phyloP scores from a whole-genome alignment of 2,888 invertebrate species.

The Parochlus steinenii region DNA sequence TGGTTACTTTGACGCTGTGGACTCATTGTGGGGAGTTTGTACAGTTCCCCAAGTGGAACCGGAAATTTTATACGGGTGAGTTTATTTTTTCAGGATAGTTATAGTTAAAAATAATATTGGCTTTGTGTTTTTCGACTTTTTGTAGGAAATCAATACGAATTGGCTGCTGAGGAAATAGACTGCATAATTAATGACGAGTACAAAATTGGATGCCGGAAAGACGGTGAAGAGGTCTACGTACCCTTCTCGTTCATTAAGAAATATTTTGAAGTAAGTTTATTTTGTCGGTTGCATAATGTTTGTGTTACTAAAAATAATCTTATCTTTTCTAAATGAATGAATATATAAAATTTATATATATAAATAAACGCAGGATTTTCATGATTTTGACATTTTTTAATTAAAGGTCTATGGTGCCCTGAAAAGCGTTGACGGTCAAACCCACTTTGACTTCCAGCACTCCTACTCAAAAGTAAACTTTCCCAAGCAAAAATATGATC shows the following conservation, averaged over 20 bases:
- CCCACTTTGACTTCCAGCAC: slow-evolving; percentile 87
- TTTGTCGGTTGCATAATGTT: no score
- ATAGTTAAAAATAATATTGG: slow-evolving; percentile 11
- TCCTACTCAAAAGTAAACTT: slow-evolving; percentile 83
- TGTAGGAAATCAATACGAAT: slow-evolving; percentile 16
- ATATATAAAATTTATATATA: background rate
- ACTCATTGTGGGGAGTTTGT: slow-evolving; percentile 51
- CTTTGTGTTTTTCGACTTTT: slow-evolving; percentile 5
- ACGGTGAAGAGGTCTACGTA: slow-evolving; percentile 73
- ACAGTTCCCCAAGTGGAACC: slow-evolving; percentile 22
- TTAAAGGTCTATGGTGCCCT: slow-evolving; percentile 70
- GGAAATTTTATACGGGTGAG: slow-evolving; percentile 1
- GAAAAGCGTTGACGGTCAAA: slow-evolving; percentile 50
- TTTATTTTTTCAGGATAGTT: slow-evolving; percentile 13
- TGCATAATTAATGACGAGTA: slow-evolving; percentile 83
- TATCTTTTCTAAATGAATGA: no score
- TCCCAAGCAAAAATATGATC: slow-evolving; percentile 77
- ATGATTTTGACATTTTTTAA: slow-evolving; percentile 11
- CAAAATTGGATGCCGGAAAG: slow-evolving; percentile 58
- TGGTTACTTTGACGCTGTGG: slow-evolving; percentile 57
- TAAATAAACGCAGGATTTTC: background rate
- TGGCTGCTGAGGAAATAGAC: slow-evolving; percentile 51
- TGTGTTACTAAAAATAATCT: no score
- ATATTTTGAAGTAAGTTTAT: slow-evolving; percentile 66
- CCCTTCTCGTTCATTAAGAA: slow-evolving; percentile 86